Conservation (phyloP, 2,888 invertebrate genomes). For the Endomychus coccineus region DNA sequence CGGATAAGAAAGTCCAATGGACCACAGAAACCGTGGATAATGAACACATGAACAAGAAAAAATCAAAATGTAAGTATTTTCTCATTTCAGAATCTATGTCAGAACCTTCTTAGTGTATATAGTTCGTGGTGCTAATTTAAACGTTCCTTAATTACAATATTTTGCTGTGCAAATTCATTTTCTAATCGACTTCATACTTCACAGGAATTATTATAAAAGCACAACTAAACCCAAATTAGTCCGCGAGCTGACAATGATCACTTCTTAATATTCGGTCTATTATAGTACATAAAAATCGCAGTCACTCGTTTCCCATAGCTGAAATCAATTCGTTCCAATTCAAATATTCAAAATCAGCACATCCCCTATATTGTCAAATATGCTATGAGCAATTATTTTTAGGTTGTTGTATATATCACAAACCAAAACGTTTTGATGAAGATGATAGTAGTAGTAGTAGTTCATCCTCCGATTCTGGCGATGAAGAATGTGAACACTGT, state of each 20-base stretch:
- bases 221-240: too few species aligned
- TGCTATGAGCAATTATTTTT: slow-evolving; percentile 9
- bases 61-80: slow-evolving; percentile 88
- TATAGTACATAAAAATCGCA: background rate
- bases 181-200: too few species aligned
- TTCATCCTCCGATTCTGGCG: slow-evolving; percentile 60
- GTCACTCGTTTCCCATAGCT: background rate
- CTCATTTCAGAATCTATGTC: background rate
- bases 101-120: too few species aligned
- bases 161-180: too few species aligned
- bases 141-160: too few species aligned
- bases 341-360: too few species aligned
- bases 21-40: slow-evolving; percentile 88
- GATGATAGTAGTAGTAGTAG: slow-evolving; percentile 81
- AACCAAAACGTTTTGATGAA: slow-evolving; percentile 82
- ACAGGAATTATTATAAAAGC: too few species aligned
- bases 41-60: slow-evolving; percentile 90
- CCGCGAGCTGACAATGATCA: too few species aligned
- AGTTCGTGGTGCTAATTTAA: too few species aligned
- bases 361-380: too few species aligned
- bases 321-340: background rate
- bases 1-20: slow-evolving; percentile 80
- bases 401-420: slow-evolving; percentile 94
- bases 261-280: too few species aligned
- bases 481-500: slow-evolving; percentile 83